Percentiles rank a stretch among this genome's conserved stretches.
phyloP scores from a whole-genome alignment of 2,113 vertebrate species.

The Oxyruncus cristatus region DNA sequence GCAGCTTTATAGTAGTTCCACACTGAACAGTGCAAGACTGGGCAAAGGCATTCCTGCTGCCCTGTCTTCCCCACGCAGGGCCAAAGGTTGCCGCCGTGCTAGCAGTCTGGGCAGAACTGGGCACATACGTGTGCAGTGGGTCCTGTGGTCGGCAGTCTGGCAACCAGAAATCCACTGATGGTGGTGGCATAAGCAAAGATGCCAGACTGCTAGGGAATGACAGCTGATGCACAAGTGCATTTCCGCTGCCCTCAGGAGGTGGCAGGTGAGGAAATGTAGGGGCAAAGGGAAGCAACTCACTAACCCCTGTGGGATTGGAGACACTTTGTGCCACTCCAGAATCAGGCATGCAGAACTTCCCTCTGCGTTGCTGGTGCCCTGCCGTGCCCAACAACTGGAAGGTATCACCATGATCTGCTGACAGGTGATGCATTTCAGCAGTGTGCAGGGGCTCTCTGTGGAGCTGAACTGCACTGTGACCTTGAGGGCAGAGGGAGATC shows the following conservation, averaged over 20 bases:
- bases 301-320: neutral
- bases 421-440: neutral
- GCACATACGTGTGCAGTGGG: fast-evolving
- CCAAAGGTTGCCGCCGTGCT: neutral
- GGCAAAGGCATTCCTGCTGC: neutral
- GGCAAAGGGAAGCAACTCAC: neutral
- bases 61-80: neutral
- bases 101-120: neutral
- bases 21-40: neutral
- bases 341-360: neutral
- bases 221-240: neutral
- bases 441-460: neutral
- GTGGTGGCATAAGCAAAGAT: neutral
- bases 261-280: neutral
- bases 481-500: neutral
- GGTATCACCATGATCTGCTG: neutral
- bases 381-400: neutral
- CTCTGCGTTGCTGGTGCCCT: neutral
- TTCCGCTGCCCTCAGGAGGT: neutral
- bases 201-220: neutral
- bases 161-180: neutral
- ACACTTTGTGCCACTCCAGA: neutral
- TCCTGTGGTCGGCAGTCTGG: neutral
- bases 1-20: neutral
- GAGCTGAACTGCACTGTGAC: neutral